Evolutionary conservation across 1,140 invertebrate genomes (phyloP).

Genomic region (Parasteatoda tepidariorum): DNA sequence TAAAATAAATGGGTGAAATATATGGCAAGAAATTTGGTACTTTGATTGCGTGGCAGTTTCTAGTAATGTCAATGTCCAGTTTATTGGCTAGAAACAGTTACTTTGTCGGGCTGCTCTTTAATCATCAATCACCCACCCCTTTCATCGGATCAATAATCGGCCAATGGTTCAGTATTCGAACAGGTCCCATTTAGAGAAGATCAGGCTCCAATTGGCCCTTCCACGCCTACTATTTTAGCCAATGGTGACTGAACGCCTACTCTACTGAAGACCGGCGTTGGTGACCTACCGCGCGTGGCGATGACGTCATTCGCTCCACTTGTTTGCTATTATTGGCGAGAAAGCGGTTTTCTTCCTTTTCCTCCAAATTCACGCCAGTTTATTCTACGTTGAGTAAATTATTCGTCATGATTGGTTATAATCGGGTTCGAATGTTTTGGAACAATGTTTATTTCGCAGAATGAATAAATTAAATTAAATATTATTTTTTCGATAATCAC

Average conservation of each 20-base stretch:
- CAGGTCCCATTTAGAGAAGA: slow-evolving; percentile 8
- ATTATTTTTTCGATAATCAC: no score
- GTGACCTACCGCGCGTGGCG: slow-evolving; percentile 55
- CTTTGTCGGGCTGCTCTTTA: not conserved
- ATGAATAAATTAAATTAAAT: no score
- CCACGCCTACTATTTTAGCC: slow-evolving; percentile 22
- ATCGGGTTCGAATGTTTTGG: no score
- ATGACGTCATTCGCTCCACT: slow-evolving; percentile 16
- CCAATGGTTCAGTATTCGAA: slow-evolving; percentile 46
- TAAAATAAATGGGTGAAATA: no score
- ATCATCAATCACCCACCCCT: slow-evolving; percentile 1
- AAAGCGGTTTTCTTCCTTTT: slow-evolving; percentile 2
- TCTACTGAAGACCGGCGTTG: slow-evolving; percentile 40
- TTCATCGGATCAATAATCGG: slow-evolving; percentile 31
- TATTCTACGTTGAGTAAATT: no score
- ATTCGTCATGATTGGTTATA: no score
- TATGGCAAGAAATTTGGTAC: no score
- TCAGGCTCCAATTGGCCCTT: slow-evolving; percentile 39
- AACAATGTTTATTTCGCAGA: no score
- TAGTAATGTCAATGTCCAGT: slow-evolving; percentile 20
- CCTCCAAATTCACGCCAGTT: not conserved
- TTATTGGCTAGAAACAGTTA: slow-evolving; percentile 19
- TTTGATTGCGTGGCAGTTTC: not conserved
- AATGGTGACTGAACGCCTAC: slow-evolving; percentile 58
- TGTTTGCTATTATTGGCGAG: slow-evolving; percentile 36